Percentiles rank a stretch among this genome's conserved stretches.
Conservation (phyloP, 1,140 invertebrate species). For the Dendroctonus ponderosae region DNA sequence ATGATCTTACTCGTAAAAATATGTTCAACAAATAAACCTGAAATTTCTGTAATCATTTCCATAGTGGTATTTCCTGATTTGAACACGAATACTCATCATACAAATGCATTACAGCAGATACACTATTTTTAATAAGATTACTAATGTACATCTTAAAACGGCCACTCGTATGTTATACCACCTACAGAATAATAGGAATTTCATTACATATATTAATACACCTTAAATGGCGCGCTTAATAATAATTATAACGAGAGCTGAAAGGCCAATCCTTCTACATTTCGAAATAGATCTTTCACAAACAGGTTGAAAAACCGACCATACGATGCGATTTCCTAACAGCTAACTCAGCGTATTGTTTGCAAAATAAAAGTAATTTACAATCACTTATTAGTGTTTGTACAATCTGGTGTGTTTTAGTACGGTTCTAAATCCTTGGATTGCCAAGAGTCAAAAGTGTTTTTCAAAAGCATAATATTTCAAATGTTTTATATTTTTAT, state of each 20-base stretch:
- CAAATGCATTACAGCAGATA: neutral
- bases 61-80: neutral
- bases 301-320: constrained; percentile 13
- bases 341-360: constrained; percentile 1
- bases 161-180: no score
- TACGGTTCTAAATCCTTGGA: neutral
- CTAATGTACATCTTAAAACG: no score
- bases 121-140: no score
- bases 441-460: neutral
- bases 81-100: neutral
- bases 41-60: neutral
- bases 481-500: no score
- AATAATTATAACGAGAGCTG: constrained; percentile 16
- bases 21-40: neutral
- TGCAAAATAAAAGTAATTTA: neutral
- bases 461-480: no score
- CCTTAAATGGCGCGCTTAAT: constrained; percentile 18
- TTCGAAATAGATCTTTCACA: constrained; percentile 20
- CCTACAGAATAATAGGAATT: no score
- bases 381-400: no score
- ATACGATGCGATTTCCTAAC: constrained; percentile 13
- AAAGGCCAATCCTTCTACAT: constrained; percentile 18
- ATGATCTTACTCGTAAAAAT: no score
- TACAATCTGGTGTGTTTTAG: no score
- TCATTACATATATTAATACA: constrained; percentile 5